Base-by-base conservation (phyloP, 2,797 vertebrate genomes). In the Chanos chanos region DNA sequence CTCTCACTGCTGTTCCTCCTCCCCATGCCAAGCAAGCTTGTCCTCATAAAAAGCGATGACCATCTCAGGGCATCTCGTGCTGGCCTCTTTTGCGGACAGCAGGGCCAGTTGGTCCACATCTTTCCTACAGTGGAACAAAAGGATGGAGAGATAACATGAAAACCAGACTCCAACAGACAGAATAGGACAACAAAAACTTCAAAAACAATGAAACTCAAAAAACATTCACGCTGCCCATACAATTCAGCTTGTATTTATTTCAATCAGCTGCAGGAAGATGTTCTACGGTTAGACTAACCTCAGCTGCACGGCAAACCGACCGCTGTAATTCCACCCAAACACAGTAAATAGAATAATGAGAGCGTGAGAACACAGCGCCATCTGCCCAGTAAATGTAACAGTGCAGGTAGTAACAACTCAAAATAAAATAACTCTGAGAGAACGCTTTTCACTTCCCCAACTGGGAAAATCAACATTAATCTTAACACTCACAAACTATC, bases 21-120 rank as follows among this genome's bases (percentile, higher is more conserved):
- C 94, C 65, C 90, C 92, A 83, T 95, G 92, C 94, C 95, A 98
- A 81, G 90, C 94, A 82, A 99, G 87, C 79, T 94, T 93, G 79
- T 95, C 93, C 85, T 98, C 95, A 70, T 99, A 99, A 89, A 99
- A 99, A 70, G 93, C 89, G 1, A 99, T 95, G 77, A 98, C 97
- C 61, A 96, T 93, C 83, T 97, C 92, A 75, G 96, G 96, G 86
- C 94, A 96, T 78, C 92, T 92, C 84, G 92, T 81, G 13, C 97
- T 99, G 43, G 92, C 96, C 83, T 98, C 97, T 65, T 89, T 89
- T 58, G 97, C 95, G 73, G 96, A 88, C 75, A 98, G 90, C 84
- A 99, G 83, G 63, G 95, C 94, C 53, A 96, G 96, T 55, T 98
- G 94, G 64, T 93, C 93, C 0, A 94, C 94, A 86, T 94, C 92